phyloP scores from a whole-genome alignment of 2,888 invertebrate species.

The Drosophila nr. medialis region DNA sequence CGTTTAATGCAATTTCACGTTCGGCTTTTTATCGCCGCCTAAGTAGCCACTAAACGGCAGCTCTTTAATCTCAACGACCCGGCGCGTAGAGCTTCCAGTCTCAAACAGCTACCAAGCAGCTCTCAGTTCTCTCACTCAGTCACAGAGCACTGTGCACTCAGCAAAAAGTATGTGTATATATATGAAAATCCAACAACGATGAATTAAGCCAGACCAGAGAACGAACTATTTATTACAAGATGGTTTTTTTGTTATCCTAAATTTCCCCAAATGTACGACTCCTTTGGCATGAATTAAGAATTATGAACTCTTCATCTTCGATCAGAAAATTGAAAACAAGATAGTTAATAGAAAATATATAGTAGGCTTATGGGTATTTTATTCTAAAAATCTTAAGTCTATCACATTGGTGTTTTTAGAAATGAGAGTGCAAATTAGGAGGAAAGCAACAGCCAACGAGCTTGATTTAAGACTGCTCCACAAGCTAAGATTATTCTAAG shows the following conservation, averaged over 20 bases:
- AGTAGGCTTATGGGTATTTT: not conserved
- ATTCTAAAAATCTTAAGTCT: not conserved
- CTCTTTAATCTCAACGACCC: slow-evolving; percentile 79
- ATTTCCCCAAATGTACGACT: not conserved
- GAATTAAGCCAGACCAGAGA: not conserved
- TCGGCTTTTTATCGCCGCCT: slow-evolving; percentile 74
- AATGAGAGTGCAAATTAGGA: not conserved
- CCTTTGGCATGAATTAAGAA: not conserved
- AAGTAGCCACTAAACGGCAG: slow-evolving; percentile 81
- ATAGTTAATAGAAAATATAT: not conserved
- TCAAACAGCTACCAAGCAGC: slow-evolving; percentile 29
- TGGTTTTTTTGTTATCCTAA: too few species aligned
- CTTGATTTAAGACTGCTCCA: not conserved
- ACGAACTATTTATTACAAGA: not conserved
- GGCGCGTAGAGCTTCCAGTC: slow-evolving; percentile 45
- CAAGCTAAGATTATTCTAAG: not conserved
- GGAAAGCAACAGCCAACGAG: not conserved
- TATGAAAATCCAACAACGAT: not conserved
- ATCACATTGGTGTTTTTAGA: not conserved
- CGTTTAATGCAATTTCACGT: slow-evolving; percentile 77
- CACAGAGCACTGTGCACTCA: not conserved
- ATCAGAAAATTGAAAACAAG: not conserved
- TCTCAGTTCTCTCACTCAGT: slow-evolving; percentile 6
- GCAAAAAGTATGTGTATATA: not conserved
- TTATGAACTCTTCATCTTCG: not conserved